phyloP scores from a whole-genome alignment of 2,797 vertebrate genomes.

The Prunella strophiata region DNA sequence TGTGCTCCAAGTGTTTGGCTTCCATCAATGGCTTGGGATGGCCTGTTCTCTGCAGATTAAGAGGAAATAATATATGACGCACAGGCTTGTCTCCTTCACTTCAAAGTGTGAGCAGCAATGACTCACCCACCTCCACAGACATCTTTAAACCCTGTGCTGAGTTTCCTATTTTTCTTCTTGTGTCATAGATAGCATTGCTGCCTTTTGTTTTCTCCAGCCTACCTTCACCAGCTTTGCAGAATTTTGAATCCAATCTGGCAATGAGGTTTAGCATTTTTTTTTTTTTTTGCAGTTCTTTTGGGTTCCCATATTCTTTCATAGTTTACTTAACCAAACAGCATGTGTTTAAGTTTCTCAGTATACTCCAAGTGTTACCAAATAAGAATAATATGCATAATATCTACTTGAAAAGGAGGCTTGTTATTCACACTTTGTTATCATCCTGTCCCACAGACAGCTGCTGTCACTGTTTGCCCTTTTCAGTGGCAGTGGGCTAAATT shows the following conservation, averaged over 20 bases:
- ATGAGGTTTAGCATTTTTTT: slow-evolving; percentile 25
- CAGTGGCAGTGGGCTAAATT: slow-evolving; percentile 57
- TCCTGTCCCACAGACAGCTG: slow-evolving; percentile 61
- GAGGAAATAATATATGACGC: slow-evolving; percentile 55
- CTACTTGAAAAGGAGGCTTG: slow-evolving; percentile 33
- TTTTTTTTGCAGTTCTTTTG: slow-evolving; percentile 25
- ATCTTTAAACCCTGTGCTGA: slow-evolving; percentile 58
- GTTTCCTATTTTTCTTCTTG: slow-evolving; percentile 48
- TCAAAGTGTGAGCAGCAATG: slow-evolving; percentile 66
- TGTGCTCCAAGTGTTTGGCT: slow-evolving; percentile 42
- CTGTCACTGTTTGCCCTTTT: slow-evolving; percentile 66
- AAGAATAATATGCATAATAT: slow-evolving; percentile 66
- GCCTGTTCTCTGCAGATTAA: slow-evolving; percentile 53
- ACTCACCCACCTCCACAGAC: slow-evolving; percentile 71
- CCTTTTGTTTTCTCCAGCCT: slow-evolving; percentile 62
- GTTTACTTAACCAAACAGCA: slow-evolving; percentile 43
- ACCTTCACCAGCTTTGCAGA: slow-evolving; percentile 32
- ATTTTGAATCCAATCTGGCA: slow-evolving; percentile 55
- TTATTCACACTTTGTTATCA: slow-evolving; percentile 62
- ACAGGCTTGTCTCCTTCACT: slow-evolving; percentile 61
- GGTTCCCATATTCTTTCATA: slow-evolving; percentile 38
- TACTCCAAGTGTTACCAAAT: slow-evolving; percentile 43
- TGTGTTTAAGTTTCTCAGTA: slow-evolving; percentile 58
- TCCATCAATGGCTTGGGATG: slow-evolving; percentile 35
- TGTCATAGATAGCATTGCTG: slow-evolving; percentile 56